Percentiles rank a stretch among this genome's conserved stretches.
phyloP scores from a whole-genome alignment of 2,797 vertebrate genomes.

The Cephalopachus bancanus region DNA sequence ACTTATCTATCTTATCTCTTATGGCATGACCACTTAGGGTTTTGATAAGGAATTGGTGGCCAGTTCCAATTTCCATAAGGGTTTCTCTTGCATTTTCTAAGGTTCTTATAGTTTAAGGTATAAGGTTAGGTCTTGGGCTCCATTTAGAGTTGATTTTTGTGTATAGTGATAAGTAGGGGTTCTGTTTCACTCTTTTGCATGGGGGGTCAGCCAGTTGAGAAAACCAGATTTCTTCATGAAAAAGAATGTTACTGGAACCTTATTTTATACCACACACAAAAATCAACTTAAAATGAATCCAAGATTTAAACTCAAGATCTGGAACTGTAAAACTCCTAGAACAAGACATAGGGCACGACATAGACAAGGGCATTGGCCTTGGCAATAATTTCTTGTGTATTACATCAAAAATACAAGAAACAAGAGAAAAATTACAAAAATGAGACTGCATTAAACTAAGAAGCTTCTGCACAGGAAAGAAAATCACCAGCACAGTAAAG shows the following conservation, averaged over 20 bases:
- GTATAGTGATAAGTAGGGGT: too few relatives aligned
- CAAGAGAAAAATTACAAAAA: not conserved
- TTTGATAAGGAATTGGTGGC: too few relatives aligned
- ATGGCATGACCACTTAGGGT: too few relatives aligned
- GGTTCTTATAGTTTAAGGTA: too few relatives aligned
- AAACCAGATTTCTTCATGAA: not conserved
- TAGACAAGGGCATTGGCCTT: not conserved
- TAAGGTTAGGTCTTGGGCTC: too few relatives aligned
- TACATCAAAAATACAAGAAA: not conserved
- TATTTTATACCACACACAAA: not conserved
- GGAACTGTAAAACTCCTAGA: not conserved
- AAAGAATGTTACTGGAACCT: not conserved
- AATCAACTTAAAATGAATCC: not conserved
- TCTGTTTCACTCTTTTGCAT: too few relatives aligned
- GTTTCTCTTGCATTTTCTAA: too few relatives aligned
- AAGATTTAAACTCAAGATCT: not conserved
- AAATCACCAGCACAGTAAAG: not conserved
- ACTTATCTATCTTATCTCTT: too few relatives aligned
- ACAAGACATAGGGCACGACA: too few relatives aligned
- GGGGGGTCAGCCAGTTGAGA: too few relatives aligned
- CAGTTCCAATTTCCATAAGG: too few relatives aligned
- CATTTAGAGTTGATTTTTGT: too few relatives aligned
- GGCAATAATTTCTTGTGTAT: not conserved
- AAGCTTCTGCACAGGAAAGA: not conserved
- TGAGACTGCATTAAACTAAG: not conserved